Evolutionary conservation across 92 coral and sea anemone species (phyloP).

Genomic region (Porites evermanni): DNA sequence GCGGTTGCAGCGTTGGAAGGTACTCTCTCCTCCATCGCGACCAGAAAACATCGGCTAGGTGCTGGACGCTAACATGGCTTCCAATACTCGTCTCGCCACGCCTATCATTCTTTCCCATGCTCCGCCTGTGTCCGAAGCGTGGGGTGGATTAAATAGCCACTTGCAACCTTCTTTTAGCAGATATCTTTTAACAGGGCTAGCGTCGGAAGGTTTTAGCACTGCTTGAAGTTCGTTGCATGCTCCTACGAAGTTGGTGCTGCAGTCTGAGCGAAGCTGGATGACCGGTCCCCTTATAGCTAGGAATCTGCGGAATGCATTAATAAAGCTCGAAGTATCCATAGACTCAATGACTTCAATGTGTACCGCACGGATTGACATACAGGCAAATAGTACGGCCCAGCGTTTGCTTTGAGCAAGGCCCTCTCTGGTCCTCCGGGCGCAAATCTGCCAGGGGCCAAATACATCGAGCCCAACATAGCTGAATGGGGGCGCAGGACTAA

Average conservation of each 20-base stretch:
- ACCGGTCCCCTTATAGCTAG: constrained; percentile 56
- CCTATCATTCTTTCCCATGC: not conserved
- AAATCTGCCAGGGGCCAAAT: too few relatives aligned
- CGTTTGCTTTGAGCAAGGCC: not conserved
- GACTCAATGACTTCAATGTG: not conserved
- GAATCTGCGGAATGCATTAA: constrained; percentile 5
- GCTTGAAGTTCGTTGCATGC: not conserved
- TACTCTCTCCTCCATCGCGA: not conserved
- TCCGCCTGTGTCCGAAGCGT: too few relatives aligned
- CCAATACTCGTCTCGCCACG: too few relatives aligned
- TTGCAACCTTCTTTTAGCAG: too few relatives aligned
- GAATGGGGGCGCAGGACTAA: too few relatives aligned
- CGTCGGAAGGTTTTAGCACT: too few relatives aligned
- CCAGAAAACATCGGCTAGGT: constrained; percentile 22
- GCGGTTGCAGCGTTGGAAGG: constrained; percentile 14
- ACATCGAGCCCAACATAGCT: too few relatives aligned
- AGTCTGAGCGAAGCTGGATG: not conserved
- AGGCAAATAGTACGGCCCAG: too few relatives aligned
- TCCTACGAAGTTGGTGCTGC: not conserved
- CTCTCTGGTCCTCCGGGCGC: too few relatives aligned
- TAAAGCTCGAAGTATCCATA: not conserved
- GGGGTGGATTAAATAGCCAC: too few relatives aligned
- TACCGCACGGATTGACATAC: too few relatives aligned
- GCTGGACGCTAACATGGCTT: constrained; percentile 9
- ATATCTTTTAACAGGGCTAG: too few relatives aligned